Percentiles rank a stretch among this genome's conserved stretches.
Conservation (phyloP, 2,113 vertebrate species). For the Empidonax alnorum region DNA sequence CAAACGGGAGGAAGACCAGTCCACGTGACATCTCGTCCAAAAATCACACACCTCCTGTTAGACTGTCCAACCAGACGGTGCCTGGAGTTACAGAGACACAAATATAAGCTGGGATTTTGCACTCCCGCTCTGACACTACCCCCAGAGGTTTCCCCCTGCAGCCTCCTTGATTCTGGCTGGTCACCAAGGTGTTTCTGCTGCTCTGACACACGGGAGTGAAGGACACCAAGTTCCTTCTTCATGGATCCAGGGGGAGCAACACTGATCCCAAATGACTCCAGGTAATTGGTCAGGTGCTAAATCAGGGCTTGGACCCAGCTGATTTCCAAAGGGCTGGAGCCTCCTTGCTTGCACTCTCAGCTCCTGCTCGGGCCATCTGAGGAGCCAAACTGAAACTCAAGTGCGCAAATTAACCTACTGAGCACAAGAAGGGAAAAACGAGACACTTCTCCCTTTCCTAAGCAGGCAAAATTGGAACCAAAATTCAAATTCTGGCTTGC, state of each 20-base stretch:
- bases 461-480: neutral
- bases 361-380: neutral
- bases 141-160: neutral
- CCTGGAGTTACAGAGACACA: neutral
- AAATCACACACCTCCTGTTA: conserved; percentile 20
- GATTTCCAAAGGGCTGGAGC: neutral
- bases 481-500: neutral
- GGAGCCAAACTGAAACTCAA: neutral
- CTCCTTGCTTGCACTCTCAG: neutral
- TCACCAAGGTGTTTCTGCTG: neutral
- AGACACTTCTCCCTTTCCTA: neutral
- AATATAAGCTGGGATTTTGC: neutral
- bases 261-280: neutral
- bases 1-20: conserved; percentile 27
- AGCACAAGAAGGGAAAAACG: neutral
- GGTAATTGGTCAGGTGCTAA: neutral
- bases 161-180: neutral
- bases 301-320: neutral
- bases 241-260: neutral
- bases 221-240: neutral
- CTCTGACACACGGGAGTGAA: neutral
- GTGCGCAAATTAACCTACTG: neutral
- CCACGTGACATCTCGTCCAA: conserved; percentile 4
- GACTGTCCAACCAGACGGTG: conserved; percentile 13
- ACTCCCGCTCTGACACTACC: neutral